A percentile compares a stretch with the other conserved stretches of the same genome.
These are phyloP conservation scores for Drosophila carrolli DNA, from an alignment of 1,140 invertebrate species.

Conservation along the genomic window DNA sequence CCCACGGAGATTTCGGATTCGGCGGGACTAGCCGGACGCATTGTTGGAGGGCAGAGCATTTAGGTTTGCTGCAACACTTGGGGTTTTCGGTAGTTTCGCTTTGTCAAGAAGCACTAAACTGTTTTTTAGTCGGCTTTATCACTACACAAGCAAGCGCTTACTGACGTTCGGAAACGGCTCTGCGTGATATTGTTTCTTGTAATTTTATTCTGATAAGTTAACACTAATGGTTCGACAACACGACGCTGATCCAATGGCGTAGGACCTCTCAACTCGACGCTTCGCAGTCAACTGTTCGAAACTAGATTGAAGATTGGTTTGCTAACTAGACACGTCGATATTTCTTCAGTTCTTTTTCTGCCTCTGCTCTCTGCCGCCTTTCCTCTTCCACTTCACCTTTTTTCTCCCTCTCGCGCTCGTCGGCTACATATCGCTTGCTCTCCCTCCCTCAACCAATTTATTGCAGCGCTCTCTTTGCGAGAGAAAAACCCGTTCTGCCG, in stretches of 20 bases:
- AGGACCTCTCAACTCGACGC: constrained; percentile 83
- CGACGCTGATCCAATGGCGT: constrained; percentile 70
- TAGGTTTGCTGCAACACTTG: constrained; percentile 35
- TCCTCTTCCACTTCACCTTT: constrained; percentile 7
- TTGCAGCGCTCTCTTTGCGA: constrained; percentile 61
- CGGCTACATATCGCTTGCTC: constrained; percentile 12
- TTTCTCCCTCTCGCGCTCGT: constrained; percentile 8
- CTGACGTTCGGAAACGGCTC: background rate
- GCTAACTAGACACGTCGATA: constrained; percentile 85
- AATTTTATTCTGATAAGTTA: constrained; percentile 22
- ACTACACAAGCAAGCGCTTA: background rate
- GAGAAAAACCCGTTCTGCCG: constrained; percentile 54
- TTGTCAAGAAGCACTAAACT: constrained; percentile 36
- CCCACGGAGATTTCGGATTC: constrained; percentile 89
- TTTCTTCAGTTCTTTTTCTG: constrained; percentile 83
- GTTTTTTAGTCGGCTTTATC: constrained; percentile 4
- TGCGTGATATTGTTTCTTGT: background rate
- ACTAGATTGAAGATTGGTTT: constrained; percentile 85
- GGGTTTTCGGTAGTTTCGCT: constrained; percentile 1
- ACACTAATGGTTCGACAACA: constrained; percentile 38
- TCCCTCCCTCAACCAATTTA: constrained; percentile 72
- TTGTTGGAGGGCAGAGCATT: constrained; percentile 84
- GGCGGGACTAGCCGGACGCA: constrained; percentile 86
- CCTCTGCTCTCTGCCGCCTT: constrained; percentile 29
- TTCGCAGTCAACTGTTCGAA: constrained; percentile 84